phyloP scores from a whole-genome alignment of 2,797 vertebrate genomes.

The Acanthis flammea region DNA sequence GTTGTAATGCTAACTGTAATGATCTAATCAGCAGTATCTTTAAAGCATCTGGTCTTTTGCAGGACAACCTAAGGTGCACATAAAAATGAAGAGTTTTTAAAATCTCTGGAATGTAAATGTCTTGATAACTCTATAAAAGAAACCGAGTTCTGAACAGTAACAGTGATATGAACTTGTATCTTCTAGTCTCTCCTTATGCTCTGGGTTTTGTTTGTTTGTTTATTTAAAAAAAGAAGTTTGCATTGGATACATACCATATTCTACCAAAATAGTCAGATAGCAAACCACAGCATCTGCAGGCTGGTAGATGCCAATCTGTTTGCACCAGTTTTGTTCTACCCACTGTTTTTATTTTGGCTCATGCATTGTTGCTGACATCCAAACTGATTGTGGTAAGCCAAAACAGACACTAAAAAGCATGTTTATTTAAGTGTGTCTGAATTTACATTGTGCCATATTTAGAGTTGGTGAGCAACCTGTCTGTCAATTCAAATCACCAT shows the following conservation, averaged over 20 bases:
- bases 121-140: background rate
- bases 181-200: background rate
- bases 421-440: background rate
- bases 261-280: background rate
- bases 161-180: background rate
- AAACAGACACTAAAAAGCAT: background rate
- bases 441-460: background rate
- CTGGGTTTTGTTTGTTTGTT: background rate
- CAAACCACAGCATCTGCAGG: background rate
- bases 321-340: background rate
- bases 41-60: background rate
- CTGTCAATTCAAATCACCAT: background rate
- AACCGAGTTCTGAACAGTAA: background rate
- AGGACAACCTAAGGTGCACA: background rate
- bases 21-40: background rate
- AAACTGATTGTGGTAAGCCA: background rate
- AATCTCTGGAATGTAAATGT: background rate
- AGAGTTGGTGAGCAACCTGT: background rate
- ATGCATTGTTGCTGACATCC: background rate
- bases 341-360: conserved; percentile 37
- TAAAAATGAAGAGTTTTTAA: background rate
- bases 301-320: conserved; percentile 5
- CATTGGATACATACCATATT: background rate
- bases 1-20: background rate
- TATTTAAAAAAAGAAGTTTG: background rate